Evolutionary conservation across 1,140 invertebrate genomes (phyloP).

Genomic region (Radopholus similis): DNA sequence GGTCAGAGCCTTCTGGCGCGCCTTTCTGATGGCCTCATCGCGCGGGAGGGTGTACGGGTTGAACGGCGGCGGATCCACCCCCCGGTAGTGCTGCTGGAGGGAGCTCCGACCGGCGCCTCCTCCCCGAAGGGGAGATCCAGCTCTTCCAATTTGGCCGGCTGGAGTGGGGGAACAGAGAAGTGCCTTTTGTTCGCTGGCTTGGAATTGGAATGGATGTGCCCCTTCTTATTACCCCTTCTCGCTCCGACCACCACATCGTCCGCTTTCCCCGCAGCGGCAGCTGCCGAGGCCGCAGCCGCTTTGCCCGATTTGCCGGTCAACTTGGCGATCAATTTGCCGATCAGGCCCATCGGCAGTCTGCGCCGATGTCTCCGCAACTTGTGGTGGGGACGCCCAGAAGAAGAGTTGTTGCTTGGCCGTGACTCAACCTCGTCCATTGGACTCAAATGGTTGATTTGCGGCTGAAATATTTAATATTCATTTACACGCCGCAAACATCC

Average conservation of each 20-base stretch:
- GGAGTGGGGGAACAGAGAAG: background rate
- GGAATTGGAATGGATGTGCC: background rate
- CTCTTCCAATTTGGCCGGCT: background rate
- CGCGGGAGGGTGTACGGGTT: background rate
- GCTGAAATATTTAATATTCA: too few species aligned
- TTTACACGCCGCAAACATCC: too few species aligned
- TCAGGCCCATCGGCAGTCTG: background rate
- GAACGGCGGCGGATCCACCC: conserved; percentile 7
- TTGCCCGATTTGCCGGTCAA: conserved; percentile 1
- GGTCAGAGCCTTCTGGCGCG: background rate
- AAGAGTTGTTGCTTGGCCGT: too few species aligned
- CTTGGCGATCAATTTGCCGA: conserved; percentile 5
- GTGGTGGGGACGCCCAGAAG: too few species aligned
- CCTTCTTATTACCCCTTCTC: background rate
- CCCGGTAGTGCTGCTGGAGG: background rate
- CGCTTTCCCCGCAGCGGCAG: background rate
- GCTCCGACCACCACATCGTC: background rate
- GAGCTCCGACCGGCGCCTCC: background rate
- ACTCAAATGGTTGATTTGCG: too few species aligned
- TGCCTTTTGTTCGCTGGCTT: background rate
- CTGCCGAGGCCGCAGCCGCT: background rate
- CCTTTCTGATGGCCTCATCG: background rate
- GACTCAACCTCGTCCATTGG: too few species aligned
- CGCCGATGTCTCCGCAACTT: conserved; percentile 1
- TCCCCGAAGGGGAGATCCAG: background rate